These are phyloP conservation scores for Sarcophaga peregrina DNA, from an alignment of 1,140 invertebrate species.

Conservation along the genomic window DNA sequence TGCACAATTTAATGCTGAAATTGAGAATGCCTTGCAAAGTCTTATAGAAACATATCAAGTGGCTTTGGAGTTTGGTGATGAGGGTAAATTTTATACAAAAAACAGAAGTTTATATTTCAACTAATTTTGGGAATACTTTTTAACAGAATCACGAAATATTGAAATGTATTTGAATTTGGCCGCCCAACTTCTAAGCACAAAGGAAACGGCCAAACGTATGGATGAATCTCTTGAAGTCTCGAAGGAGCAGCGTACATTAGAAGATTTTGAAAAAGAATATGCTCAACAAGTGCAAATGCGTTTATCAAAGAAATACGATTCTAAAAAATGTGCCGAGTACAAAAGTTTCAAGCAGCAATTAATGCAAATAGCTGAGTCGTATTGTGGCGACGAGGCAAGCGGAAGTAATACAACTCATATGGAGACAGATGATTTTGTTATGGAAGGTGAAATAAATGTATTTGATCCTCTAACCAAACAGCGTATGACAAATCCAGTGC, in stretches of 20 bases:
- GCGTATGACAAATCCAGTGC: conserved; percentile 42
- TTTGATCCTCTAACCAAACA: conserved; percentile 43
- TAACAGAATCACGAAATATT: conserved; percentile 33
- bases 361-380: conserved; percentile 14
- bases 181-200: not conserved
- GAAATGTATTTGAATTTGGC: conserved; percentile 29
- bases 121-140: not conserved
- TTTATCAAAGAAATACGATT: conserved; percentile 30
- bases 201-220: conserved; percentile 2
- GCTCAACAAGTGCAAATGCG: not conserved
- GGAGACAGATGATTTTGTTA: conserved; percentile 35
- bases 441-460: conserved; percentile 41
- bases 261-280: conserved; percentile 33
- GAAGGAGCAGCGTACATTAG: conserved; percentile 24
- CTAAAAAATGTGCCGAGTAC: conserved; percentile 40
- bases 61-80: conserved; percentile 37
- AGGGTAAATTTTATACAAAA: conserved; percentile 35
- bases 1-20: conserved; percentile 24
- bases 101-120: not conserved
- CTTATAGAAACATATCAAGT: conserved; percentile 45
- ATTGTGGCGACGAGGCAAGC: not conserved
- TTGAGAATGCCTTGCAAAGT: conserved; percentile 41
- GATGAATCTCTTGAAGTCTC: conserved; percentile 29
- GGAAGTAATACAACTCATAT: not conserved
- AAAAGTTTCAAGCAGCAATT: conserved; percentile 41